Evolutionary conservation across 2,113 vertebrate genomes (phyloP), one percentile per base, ranked within the genome.

Genomic region (Oceanodroma tethys): DNA sequence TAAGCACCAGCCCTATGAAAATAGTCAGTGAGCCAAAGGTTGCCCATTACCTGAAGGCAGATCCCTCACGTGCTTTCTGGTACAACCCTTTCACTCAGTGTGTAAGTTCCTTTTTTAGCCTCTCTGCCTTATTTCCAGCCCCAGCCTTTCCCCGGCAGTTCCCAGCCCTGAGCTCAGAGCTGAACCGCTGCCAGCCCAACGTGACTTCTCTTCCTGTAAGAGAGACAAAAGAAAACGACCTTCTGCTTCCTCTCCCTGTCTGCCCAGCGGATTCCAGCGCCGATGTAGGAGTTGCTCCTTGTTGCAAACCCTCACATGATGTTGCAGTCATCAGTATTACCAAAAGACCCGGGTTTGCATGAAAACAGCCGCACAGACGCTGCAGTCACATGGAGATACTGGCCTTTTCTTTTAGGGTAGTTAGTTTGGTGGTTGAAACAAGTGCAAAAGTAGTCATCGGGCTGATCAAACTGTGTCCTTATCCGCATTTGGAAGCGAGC

Each of bases 271-370:
- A 87, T 86, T 70, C 83, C 78, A 75, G 58, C 5, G 12, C 81
- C 16, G 5, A 13, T 27, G 62, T 48, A 66, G 65, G 95, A 88
- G 75, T 79, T n/a, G 93, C 89, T 55, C 32, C 75, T 50, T 4
- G 78, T 97, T 91, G 94, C 95, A 63, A 73, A 86, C 8, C 19
- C 96, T 97, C 98, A 98, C 97, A 96, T 98, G 98, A 97, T 42
- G 75, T 4, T 53, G 38, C 36, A 26, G 94, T 96, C 97, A 95
- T 62, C 82, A 2, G 34, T 7, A 6, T 10, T 55, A 18, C 55
- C 79, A 20, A 63, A 92, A n/a, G 23, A 30, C 22, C 71, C 13
- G 42, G 16, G 17, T 82, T 68, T 27, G 70, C 83, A 47, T 58
- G 60, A 65, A 90, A 95, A 59, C 38, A 68, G 79, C 81, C 40